Base-by-base conservation (phyloP, 92 coral and sea anemone genomes). In the Porites divaricata region DNA sequence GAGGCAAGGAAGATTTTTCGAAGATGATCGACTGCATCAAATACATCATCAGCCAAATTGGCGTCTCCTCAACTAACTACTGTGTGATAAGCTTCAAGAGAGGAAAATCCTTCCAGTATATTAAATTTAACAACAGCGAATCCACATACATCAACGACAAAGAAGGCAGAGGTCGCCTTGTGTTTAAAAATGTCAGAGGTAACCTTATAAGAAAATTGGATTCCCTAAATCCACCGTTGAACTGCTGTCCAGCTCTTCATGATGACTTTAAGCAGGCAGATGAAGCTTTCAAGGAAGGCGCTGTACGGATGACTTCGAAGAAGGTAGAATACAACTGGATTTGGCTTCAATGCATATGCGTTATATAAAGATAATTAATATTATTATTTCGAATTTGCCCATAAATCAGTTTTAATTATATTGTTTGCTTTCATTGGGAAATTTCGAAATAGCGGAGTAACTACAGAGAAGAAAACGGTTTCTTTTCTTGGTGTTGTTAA, bases 21-120 rank as follows among this genome's bases (percentile, higher is more conserved):
- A 80, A 69, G 85, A 80, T 80, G 68, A 69, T 68, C 8, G 67
- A 25, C 67, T 80, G 85, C 76, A 80, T 80, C 56, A 80, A 70
- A 35, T 53, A 54, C 68, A 41, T 80, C 67, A 21, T 80, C 10
- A 28, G 52, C 0, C 35, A 17, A 41, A 80, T 80, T 53, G 85
- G 85, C 26, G 76, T 80, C 67, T 17, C 22, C 63, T 80, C 85
- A 4, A 28, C 56, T 52, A 80, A 80, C 68, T 80, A 80, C 76
- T 80, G 85, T 67, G 22, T 80, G 20, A 67, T 80, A 68, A 80
- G 76, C 51, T 69, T 68, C 76, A 80, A 69, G 48, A 28, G 57
- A 67, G 85, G 85, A n/a, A 80, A 80, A 13, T 67, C 85, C 35
- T 80, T 69, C 41, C 76, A 80, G 6, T 65, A 69, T 24, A 16